A percentile compares a stretch with the other conserved stretches of the same genome.
These are phyloP conservation scores for Pelobates cultripes DNA, from an alignment of 2,797 vertebrate species.

Conservation along the genomic window DNA sequence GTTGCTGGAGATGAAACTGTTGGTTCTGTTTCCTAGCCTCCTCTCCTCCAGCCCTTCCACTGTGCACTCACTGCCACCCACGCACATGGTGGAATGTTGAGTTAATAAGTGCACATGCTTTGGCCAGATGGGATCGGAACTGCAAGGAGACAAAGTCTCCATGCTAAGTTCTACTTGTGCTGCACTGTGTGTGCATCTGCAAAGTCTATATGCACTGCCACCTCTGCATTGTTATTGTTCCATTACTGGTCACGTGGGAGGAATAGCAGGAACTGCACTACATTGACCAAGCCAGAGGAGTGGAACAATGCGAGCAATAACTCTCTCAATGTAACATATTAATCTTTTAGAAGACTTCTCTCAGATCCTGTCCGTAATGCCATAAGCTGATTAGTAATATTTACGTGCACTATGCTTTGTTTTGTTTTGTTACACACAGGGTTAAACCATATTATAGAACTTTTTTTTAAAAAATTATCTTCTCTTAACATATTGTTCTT, in stretches of 20 bases:
- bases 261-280: background rate
- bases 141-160: background rate
- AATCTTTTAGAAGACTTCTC: too few relatives aligned
- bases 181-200: too few relatives aligned
- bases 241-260: background rate
- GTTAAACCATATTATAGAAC: too few relatives aligned
- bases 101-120: background rate
- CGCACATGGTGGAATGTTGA: background rate
- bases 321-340: too few relatives aligned
- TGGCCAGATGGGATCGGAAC: background rate
- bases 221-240: background rate
- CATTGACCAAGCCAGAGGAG: background rate
- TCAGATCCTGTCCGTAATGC: too few relatives aligned
- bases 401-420: too few relatives aligned
- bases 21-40: background rate
- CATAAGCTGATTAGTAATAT: too few relatives aligned
- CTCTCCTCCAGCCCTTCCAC: background rate
- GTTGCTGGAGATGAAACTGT: background rate
- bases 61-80: background rate
- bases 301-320: background rate
- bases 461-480: too few relatives aligned
- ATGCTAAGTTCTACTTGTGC: too few relatives aligned
- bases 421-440: too few relatives aligned
- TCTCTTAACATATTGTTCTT: too few relatives aligned
- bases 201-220: too few relatives aligned